These are phyloP conservation scores for Oceanites oceanicus DNA, from an alignment of 2,113 vertebrate species.

Conservation along the genomic window DNA sequence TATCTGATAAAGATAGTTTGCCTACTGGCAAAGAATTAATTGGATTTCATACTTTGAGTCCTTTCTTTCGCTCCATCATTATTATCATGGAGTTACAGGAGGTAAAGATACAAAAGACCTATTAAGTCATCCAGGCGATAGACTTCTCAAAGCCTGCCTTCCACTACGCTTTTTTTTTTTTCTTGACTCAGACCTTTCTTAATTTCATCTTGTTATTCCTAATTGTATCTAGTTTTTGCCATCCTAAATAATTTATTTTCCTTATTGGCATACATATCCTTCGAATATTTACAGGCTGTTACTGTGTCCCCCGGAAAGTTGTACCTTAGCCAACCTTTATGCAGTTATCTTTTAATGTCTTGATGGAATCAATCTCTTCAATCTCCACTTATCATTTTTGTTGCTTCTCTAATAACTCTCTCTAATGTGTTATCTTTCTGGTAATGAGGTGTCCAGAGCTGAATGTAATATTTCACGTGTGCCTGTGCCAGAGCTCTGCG, in stretches of 20 bases:
- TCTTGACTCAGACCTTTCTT: background rate
- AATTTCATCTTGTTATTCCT: constrained; percentile 3
- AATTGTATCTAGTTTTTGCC: background rate
- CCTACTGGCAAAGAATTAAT: constrained; percentile 69
- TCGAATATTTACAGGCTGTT: background rate
- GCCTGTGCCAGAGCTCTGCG: background rate
- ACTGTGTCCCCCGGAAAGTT: background rate
- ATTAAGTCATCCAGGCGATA: constrained; percentile 38
- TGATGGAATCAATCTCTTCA: background rate
- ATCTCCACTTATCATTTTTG: constrained; percentile 22
- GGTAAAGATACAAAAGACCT: constrained; percentile 44
- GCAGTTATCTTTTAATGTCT: constrained; percentile 1
- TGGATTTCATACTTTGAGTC: constrained; percentile 59
- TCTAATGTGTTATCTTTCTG: constrained; percentile 39
- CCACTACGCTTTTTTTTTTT: background rate
- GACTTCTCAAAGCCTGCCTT: constrained; percentile 24
- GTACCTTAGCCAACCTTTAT: background rate
- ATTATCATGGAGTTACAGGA: constrained; percentile 60
- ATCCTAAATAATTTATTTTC: background rate
- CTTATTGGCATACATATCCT: background rate
- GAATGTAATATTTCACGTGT: background rate
- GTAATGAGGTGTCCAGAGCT: constrained; percentile 32
- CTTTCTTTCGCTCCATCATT: constrained; percentile 25
- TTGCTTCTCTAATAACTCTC: constrained; percentile 17
- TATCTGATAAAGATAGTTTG: constrained; percentile 62